phyloP scores from a whole-genome alignment of 2,797 vertebrate species.

The Rhadinocentrus ornatus region DNA sequence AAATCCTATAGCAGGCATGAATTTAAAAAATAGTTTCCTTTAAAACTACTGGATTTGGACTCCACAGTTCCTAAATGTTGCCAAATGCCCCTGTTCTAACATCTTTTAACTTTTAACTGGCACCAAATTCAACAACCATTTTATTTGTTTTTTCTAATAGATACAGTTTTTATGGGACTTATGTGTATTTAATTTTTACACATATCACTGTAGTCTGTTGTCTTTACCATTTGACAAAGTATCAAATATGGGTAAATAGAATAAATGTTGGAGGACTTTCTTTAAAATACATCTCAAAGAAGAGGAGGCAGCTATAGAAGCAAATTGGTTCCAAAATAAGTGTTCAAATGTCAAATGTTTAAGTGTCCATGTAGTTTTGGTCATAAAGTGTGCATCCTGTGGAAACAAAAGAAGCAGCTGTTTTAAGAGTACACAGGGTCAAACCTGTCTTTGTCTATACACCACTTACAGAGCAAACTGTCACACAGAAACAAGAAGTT shows the following conservation, averaged over 20 bases:
- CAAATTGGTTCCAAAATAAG: neutral
- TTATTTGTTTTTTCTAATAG: too few species aligned
- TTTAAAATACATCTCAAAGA: too few species aligned
- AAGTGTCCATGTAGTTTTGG: neutral
- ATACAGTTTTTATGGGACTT: too few species aligned
- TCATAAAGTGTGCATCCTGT: neutral
- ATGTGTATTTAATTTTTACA: too few species aligned
- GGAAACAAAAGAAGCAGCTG: conserved; percentile 8
- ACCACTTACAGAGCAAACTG: conserved; percentile 30
- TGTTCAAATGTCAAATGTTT: too few species aligned
- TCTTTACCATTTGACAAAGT: neutral
- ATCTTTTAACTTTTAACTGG: neutral
- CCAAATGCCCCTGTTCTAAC: neutral
- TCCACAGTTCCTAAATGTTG: too few species aligned
- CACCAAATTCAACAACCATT: too few species aligned
- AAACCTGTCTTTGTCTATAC: conserved; percentile 5
- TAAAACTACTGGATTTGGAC: neutral
- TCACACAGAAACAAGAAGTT: conserved; percentile 51
- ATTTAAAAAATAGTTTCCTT: neutral
- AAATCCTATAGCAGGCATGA: neutral
- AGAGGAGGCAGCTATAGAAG: neutral
- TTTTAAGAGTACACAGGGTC: neutral
- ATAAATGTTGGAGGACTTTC: neutral
- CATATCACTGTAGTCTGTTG: neutral
- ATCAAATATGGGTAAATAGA: neutral